Evolutionary conservation across 2,113 vertebrate species (phyloP).

Genomic region (Pogona vitticeps): DNA sequence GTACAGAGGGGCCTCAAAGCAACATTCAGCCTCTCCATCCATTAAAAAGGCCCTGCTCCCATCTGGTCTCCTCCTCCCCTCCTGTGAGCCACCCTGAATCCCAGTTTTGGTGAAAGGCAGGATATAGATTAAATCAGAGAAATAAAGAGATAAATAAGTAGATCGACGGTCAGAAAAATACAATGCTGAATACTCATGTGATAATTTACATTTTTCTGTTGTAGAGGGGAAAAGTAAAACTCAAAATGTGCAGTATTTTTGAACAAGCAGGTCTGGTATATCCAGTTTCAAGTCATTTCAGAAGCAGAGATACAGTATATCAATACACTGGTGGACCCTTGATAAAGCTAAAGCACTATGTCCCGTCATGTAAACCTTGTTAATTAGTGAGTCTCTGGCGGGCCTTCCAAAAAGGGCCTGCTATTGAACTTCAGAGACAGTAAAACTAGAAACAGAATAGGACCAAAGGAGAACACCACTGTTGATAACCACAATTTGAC

Average conservation of each 20-base stretch:
- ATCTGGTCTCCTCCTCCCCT: no score
- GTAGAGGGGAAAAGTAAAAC: not conserved
- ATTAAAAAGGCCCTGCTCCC: no score
- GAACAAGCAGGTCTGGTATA: not conserved
- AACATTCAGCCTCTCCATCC: no score
- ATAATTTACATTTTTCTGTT: not conserved
- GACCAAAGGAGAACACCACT: not conserved
- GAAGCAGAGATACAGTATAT: no score
- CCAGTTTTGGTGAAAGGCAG: no score
- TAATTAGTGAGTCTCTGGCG: not conserved
- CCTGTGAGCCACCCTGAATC: no score
- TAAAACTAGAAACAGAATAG: no score
- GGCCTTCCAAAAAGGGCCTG: not conserved
- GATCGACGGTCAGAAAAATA: no score
- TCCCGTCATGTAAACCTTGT: not conserved
- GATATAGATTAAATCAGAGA: no score
- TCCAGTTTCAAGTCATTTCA: not conserved
- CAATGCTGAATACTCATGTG: not conserved
- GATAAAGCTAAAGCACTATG: not conserved
- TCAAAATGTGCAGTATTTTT: not conserved
- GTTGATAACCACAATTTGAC: not conserved
- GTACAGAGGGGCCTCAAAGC: no score
- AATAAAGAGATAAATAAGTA: no score
- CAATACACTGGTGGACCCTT: no score
- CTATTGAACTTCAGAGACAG: not conserved